Conservation (phyloP, 2,113 vertebrate species). For the Pelodiscus sinensis region DNA sequence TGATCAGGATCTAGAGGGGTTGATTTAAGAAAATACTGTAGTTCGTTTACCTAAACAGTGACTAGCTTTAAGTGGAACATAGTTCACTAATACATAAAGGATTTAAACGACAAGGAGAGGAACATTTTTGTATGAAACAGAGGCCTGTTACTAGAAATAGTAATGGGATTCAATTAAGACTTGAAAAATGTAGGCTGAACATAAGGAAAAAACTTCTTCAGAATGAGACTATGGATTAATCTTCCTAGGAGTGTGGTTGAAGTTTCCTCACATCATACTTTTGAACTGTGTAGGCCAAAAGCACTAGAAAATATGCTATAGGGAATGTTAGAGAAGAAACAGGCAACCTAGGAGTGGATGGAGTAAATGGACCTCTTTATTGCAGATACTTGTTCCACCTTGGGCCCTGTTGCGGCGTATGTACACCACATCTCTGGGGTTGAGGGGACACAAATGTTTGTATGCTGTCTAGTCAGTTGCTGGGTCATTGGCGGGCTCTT, state of each 20-base stretch:
- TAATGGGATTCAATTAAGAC: rapidly evolving
- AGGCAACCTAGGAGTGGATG: too few relatives aligned
- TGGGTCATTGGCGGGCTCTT: too few relatives aligned
- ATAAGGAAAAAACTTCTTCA: neutral
- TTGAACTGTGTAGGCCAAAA: neutral
- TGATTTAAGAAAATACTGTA: neutral
- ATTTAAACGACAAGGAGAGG: neutral
- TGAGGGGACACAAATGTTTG: too few relatives aligned
- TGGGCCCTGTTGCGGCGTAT: too few relatives aligned
- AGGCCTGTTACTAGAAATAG: neutral
- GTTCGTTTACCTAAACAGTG: neutral
- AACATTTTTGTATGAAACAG: neutral
- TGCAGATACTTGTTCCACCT: too few relatives aligned
- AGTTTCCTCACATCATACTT: neutral
- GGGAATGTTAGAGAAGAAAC: too few relatives aligned
- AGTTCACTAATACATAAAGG: neutral
- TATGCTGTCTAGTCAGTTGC: too few relatives aligned
- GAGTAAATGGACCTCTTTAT: too few relatives aligned
- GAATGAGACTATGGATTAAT: neutral
- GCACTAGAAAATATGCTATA: rapidly evolving
- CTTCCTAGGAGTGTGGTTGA: neutral
- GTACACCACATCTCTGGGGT: too few relatives aligned
- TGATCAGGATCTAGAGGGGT: neutral
- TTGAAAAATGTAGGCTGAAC: neutral
- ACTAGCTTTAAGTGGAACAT: neutral